A percentile compares a stretch with the other conserved stretches of the same genome.
These are phyloP conservation scores for Bufotes viridis DNA, from an alignment of 2,797 vertebrate species.

Conservation along the genomic window DNA sequence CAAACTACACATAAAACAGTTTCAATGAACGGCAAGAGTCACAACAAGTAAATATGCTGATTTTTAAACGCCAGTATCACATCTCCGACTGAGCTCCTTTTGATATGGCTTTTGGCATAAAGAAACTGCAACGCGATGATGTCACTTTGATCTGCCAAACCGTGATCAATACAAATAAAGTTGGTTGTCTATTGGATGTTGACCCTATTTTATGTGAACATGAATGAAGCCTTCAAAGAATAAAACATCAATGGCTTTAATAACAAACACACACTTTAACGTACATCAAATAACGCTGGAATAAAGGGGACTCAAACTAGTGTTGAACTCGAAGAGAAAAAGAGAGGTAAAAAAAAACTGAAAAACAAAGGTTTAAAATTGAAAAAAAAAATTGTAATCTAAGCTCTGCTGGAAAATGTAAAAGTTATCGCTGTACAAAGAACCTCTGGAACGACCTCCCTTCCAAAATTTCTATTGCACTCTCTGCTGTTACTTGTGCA, in stretches of 20 bases:
- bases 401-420: constrained; percentile 77
- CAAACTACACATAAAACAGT: constrained; percentile 43
- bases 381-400: constrained; percentile 73
- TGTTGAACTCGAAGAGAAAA: constrained; percentile 25
- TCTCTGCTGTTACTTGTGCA: constrained; percentile 94
- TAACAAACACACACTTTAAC: constrained; percentile 54
- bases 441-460: constrained; percentile 80
- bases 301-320: constrained; percentile 47
- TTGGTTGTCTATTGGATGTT: constrained; percentile 52
- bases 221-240: constrained; percentile 57
- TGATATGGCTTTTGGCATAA: constrained; percentile 40
- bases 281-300: constrained; percentile 51
- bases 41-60: constrained; percentile 47
- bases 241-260: constrained; percentile 53
- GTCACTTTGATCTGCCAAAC: constrained; percentile 60
- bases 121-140: constrained; percentile 16
- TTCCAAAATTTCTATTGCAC: constrained; percentile 82
- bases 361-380: constrained; percentile 69
- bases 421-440: constrained; percentile 81
- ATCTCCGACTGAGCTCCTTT: constrained; percentile 34
- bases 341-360: not conserved
- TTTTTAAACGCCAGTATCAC: constrained; percentile 1
- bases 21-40: constrained; percentile 6
- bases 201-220: constrained; percentile 56
- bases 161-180: constrained; percentile 61